These are phyloP conservation scores for Montipora capricornis DNA, from an alignment of 64 coral and sea anemone species.

Conservation along the genomic window DNA sequence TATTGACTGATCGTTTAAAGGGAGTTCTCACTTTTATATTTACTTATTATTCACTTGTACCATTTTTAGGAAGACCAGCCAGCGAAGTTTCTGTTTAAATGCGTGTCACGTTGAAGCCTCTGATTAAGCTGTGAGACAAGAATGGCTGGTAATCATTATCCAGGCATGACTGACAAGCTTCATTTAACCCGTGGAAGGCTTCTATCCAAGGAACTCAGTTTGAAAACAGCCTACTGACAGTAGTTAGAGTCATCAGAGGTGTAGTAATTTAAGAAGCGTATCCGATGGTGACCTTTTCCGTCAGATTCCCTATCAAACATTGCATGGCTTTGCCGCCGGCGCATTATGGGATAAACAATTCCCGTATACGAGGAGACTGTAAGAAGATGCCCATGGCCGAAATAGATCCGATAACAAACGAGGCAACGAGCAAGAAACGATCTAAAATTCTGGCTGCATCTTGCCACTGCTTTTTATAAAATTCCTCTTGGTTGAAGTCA, in stretches of 20 bases:
- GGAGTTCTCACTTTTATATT: too few relatives aligned
- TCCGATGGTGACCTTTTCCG: not conserved
- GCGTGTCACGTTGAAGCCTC: too few relatives aligned
- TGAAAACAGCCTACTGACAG: not conserved
- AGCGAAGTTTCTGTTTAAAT: too few relatives aligned
- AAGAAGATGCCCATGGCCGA: conserved; percentile 93
- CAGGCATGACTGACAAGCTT: too few relatives aligned
- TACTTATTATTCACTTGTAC: too few relatives aligned
- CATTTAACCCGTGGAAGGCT: too few relatives aligned
- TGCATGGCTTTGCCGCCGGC: not conserved
- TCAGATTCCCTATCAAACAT: not conserved
- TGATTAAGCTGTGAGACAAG: too few relatives aligned
- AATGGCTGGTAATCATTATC: too few relatives aligned
- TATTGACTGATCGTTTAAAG: too few relatives aligned
- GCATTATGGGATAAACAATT: conserved; percentile 75
- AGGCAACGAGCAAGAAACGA: conserved; percentile 78
- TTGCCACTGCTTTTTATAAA: conserved; percentile 91
- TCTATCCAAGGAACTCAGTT: too few relatives aligned
- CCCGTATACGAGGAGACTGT: conserved; percentile 91
- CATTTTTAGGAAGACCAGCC: too few relatives aligned
- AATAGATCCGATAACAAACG: conserved; percentile 79
- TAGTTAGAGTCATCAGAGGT: not conserved
- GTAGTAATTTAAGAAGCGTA: not conserved
- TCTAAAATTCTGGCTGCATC: conserved; percentile 88
- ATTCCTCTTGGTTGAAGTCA: conserved; percentile 63